A percentile compares a stretch with the other conserved stretches of the same genome.
phyloP scores from a whole-genome alignment of 2,113 vertebrate species.

The Micromys minutus region DNA sequence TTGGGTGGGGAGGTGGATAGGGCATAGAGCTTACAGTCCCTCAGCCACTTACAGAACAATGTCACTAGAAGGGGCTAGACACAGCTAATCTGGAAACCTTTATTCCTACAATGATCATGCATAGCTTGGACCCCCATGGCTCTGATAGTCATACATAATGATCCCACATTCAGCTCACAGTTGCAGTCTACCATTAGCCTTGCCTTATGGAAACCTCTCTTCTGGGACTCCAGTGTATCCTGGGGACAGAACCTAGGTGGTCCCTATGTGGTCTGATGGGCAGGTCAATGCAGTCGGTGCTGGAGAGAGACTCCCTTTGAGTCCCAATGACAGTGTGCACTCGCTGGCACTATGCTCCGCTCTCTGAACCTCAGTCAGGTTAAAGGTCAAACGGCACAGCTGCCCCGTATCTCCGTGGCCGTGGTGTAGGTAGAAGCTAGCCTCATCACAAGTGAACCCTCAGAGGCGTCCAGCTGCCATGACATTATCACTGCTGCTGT shows the following conservation, averaged over 20 bases:
- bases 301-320: background rate
- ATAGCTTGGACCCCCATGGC: background rate
- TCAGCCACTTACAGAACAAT: background rate
- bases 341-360: background rate
- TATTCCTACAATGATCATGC: background rate
- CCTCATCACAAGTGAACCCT: background rate
- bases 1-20: too few species aligned
- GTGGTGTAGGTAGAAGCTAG: fast-evolving
- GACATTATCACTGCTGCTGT: background rate
- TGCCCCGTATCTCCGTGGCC: background rate
- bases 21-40: background rate
- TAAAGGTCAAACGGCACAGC: background rate
- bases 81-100: background rate
- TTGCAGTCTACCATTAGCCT: background rate
- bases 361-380: background rate
- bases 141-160: too few species aligned
- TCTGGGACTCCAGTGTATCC: background rate
- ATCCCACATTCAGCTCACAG: background rate
- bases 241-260: background rate
- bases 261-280: background rate
- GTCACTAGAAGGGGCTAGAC: too few species aligned
- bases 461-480: background rate
- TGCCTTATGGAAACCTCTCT: background rate
- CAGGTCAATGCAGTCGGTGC: background rate
- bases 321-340: background rate